Base-by-base conservation (phyloP, 92 coral and sea anemone genomes). In the Metridium senile region DNA sequence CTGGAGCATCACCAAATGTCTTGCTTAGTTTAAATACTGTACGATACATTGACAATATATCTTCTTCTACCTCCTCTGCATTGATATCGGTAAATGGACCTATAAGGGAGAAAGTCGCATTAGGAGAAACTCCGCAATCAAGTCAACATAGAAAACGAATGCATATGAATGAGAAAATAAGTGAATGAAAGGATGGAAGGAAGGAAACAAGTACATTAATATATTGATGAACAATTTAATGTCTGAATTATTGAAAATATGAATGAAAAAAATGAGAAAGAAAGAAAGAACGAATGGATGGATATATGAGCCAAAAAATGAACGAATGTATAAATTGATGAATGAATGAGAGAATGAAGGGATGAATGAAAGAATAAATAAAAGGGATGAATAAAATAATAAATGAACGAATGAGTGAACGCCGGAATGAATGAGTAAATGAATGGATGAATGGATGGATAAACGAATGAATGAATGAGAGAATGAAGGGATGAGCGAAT, bases 31-130 rank as follows among this genome's bases (percentile, higher is more conserved):
- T 95, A 52, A 93, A 81, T 66, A 89, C 97, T 26, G 91, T 87
- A 32, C 97, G 81, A 84, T 77, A 95, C 99, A 95, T 95, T 20
- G 82, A 64, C 13, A 96, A 87, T 58, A 95, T 93, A 22, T 95
- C 99, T 33, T 95, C 99, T 58, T 95, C 99, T 2, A 95, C 97
- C 33, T 95, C 97, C 29, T 95, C 99, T 13, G 99, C 89, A 73
- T 95, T 95, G 43, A 95, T 90, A 20, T 95, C 93, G 11, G 94
- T 86, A 75, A 95, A 95, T 1, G 99, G 99, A 57, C 99, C 99
- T 95, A 67, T 1, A 28, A 20, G 17, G 25, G 61, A n/a, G n/a
- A n/a, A n/a, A n/a, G n/a, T n/a, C n/a, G n/a, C n/a, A n/a, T n/a
- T n/a, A n/a, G n/a, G n/a, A n/a, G n/a, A n/a, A n/a, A n/a, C n/a